These are phyloP conservation scores for Ophion ellenae DNA, from an alignment of 2,888 invertebrate species.

Conservation along the genomic window DNA sequence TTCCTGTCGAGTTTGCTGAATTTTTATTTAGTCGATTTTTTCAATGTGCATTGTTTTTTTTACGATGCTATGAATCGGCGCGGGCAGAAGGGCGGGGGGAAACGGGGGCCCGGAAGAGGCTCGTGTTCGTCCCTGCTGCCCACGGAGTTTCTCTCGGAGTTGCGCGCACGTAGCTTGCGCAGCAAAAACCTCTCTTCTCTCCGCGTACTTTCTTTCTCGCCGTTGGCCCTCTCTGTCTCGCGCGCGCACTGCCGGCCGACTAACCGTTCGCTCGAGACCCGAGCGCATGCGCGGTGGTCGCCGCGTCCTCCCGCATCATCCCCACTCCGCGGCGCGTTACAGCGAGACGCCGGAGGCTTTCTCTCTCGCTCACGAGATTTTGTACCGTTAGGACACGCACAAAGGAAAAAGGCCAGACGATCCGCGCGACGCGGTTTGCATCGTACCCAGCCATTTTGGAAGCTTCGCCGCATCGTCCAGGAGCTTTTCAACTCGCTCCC, in stretches of 20 bases:
- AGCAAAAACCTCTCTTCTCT: conserved; percentile 52
- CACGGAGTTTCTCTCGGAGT: conserved; percentile 46
- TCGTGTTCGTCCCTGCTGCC: conserved; percentile 62
- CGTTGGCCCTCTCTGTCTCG: conserved; percentile 45
- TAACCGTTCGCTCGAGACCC: conserved; percentile 56
- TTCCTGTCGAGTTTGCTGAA: too few species aligned
- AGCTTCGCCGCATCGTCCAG: conserved; percentile 81
- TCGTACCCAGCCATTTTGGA: conserved; percentile 83
- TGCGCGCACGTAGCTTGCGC: conserved; percentile 65
- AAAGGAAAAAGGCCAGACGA: conserved; percentile 82
- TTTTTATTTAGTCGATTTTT: background rate
- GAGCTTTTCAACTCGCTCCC: conserved; percentile 76
- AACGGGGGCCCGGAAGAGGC: conserved; percentile 55
- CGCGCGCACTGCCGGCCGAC: conserved; percentile 66
- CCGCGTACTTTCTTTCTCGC: conserved; percentile 38
- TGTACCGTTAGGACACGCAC: conserved; percentile 82
- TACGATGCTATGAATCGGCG: background rate
- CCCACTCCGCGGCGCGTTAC: conserved; percentile 70
- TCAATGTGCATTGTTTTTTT: background rate
- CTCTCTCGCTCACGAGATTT: conserved; percentile 38
- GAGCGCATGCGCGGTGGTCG: conserved; percentile 78
- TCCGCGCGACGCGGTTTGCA: conserved; percentile 82
- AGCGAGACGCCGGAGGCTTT: conserved; percentile 44
- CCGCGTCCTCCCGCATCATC: conserved; percentile 80
- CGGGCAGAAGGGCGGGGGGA: background rate